These are phyloP conservation scores for Phoeniculus purpureus DNA, from an alignment of 2,797 vertebrate genomes.

Conservation along the genomic window DNA sequence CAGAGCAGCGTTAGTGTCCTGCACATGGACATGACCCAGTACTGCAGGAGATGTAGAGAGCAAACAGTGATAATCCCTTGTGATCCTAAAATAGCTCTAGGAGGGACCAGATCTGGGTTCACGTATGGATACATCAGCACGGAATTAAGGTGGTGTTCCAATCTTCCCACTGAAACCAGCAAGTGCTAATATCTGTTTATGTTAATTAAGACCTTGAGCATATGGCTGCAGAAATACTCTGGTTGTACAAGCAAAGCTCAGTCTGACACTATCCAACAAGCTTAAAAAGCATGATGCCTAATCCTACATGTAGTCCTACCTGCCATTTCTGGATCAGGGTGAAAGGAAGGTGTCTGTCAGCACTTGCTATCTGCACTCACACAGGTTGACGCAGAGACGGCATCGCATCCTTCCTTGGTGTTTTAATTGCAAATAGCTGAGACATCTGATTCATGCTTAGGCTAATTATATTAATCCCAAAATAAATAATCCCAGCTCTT, in stretches of 20 bases:
- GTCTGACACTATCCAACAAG: not conserved
- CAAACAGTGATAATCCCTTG: not conserved
- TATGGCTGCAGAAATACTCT: not conserved
- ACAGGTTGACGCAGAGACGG: not conserved
- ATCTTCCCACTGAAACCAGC: constrained; percentile 15
- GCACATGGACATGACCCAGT: not conserved
- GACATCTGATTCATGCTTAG: constrained; percentile 47
- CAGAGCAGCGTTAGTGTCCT: accelerated
- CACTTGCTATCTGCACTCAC: accelerated
- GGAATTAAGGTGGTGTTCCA: not conserved
- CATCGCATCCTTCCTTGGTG: not conserved
- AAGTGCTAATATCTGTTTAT: not conserved
- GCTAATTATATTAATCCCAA: constrained; percentile 54
- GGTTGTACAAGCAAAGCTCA: not conserved
- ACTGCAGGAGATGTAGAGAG: not conserved
- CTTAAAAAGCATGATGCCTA: not conserved
- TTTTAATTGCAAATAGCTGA: constrained; percentile 19
- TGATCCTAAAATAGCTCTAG: not conserved
- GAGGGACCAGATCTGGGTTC: not conserved
- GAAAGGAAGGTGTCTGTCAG: not conserved
- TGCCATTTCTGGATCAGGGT: accelerated
- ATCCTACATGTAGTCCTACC: not conserved
- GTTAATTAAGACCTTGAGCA: not conserved
- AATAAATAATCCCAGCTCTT: constrained; percentile 46
- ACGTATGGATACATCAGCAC: not conserved